Conservation (phyloP, 2,797 vertebrate genomes). For the Moxostoma hubbsi region DNA sequence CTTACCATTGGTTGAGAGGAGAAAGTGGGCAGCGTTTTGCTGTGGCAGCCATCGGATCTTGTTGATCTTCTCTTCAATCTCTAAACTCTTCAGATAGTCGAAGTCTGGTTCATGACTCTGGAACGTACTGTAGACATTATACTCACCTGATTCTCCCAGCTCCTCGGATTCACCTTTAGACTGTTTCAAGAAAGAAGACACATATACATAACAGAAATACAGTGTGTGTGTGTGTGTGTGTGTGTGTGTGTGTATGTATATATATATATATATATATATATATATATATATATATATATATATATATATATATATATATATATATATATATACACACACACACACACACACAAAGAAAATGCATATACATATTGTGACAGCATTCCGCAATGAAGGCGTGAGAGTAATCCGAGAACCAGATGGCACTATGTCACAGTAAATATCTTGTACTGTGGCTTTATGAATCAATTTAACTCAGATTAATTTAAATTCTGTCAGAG, state of each 20-base stretch:
- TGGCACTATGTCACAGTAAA: not conserved
- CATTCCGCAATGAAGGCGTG: no score
- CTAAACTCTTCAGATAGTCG: constrained; percentile 97
- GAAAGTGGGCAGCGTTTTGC: constrained; percentile 95
- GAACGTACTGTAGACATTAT: constrained; percentile 99
- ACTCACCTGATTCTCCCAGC: constrained; percentile 89
- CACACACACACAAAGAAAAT: not conserved
- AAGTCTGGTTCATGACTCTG: constrained; percentile 99
- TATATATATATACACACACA: not conserved
- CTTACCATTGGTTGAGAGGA: constrained; percentile 96
- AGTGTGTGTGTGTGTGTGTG: no score
- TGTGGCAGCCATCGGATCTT: constrained; percentile 97
- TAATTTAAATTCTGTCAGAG: constrained; percentile 10
- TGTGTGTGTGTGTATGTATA: not conserved
- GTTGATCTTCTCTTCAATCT: constrained; percentile 99
- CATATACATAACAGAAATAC: no score
- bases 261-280: constrained; percentile 17
- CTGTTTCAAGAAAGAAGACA: constrained; percentile 66
- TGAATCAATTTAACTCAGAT: constrained; percentile 3
- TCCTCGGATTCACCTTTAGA: constrained; percentile 90
- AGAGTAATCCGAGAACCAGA: not conserved
- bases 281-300: no score
- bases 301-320: not conserved
- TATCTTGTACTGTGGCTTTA: not conserved
- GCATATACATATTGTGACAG: not conserved